A percentile compares a stretch with the other conserved stretches of the same genome.
phyloP scores from a whole-genome alignment of 2,113 vertebrate genomes.

The Okapia johnstoni region DNA sequence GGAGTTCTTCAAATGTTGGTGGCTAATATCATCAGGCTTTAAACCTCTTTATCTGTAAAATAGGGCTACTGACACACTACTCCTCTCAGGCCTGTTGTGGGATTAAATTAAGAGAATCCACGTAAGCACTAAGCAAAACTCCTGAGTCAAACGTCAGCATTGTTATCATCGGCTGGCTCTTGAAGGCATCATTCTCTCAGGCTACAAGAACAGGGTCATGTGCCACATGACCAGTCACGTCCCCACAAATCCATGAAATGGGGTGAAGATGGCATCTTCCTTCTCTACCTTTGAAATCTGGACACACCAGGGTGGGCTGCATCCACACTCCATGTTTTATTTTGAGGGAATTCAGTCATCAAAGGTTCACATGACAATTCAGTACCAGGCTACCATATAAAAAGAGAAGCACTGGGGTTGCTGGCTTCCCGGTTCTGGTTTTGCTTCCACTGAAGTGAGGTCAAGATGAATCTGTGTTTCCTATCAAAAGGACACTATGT shows the following conservation, averaged over 20 bases:
- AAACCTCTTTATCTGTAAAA: neutral
- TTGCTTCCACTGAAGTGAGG: neutral
- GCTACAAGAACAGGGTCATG: neutral
- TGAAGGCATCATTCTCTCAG: neutral
- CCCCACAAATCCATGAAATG: neutral
- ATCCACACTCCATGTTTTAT: neutral
- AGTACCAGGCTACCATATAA: neutral
- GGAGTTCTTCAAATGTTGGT: neutral
- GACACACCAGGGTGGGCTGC: neutral
- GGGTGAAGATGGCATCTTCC: neutral
- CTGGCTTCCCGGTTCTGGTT: neutral
- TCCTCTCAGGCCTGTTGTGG: neutral
- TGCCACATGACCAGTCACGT: neutral
- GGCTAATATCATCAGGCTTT: neutral
- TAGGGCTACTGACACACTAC: neutral
- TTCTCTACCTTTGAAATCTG: neutral
- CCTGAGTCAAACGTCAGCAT: neutral
- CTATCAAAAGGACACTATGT: neutral
- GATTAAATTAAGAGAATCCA: slow-evolving; percentile 14
- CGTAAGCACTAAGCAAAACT: neutral
- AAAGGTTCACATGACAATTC: neutral
- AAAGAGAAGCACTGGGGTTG: neutral
- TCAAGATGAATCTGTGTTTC: neutral
- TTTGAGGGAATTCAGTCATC: neutral
- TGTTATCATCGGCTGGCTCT: neutral